A percentile compares a stretch with the other conserved stretches of the same genome.
phyloP scores from a whole-genome alignment of 2,888 invertebrate genomes.

The Timema cristinae region DNA sequence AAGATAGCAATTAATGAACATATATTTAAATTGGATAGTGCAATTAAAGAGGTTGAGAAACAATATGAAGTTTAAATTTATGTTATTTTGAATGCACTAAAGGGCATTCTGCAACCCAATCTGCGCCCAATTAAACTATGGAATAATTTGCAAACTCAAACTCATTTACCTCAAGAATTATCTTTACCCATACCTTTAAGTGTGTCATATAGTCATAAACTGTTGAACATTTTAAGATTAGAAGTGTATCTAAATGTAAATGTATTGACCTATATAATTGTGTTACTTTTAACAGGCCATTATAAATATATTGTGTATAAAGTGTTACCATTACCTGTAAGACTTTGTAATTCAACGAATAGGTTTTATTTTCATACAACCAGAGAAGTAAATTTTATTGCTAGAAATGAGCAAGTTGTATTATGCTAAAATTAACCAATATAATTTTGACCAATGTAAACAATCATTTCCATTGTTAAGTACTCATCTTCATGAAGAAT shows the following conservation, averaged over 20 bases:
- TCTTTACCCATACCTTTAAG: conserved; percentile 1
- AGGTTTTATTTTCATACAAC: not conserved
- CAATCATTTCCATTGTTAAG: not conserved
- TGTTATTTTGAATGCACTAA: not conserved
- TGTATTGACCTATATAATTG: not conserved
- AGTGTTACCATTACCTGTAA: not conserved
- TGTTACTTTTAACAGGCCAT: not conserved
- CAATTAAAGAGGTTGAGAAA: not conserved
- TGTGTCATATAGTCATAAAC: not conserved
- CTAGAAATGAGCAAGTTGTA: not conserved
- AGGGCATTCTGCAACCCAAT: not conserved
- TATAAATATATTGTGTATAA: not conserved
- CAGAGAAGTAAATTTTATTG: not conserved
- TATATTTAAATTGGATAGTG: not conserved
- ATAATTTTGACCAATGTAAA: not conserved
- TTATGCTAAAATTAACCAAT: not conserved
- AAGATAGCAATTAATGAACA: not conserved
- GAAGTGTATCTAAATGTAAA: not conserved
- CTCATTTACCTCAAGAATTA: not conserved
- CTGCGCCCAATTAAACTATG: not conserved
- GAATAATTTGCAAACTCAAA: not conserved
- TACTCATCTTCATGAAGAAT: conserved; percentile 1
- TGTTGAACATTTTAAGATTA: not conserved
- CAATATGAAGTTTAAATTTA: not conserved
- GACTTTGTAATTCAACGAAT: not conserved